Percentiles rank a stretch among this genome's conserved stretches.
phyloP scores from a whole-genome alignment of 2,797 vertebrate species.

The Coccyzus lansbergi region DNA sequence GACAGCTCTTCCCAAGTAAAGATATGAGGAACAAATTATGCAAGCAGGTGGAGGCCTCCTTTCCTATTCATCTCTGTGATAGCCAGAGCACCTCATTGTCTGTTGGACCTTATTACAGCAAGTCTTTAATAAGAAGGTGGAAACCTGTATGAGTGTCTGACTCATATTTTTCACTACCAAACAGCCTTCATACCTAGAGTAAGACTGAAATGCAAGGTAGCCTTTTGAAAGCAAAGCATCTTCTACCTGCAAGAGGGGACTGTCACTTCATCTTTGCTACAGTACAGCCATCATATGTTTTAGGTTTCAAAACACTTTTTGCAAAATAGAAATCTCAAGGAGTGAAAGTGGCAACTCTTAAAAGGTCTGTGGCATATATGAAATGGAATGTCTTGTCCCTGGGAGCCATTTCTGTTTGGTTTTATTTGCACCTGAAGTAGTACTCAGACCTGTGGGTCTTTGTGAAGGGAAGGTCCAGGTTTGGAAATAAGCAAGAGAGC shows the following conservation, averaged over 20 bases:
- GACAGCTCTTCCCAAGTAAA: neutral
- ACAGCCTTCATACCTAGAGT: neutral
- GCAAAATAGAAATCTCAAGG: neutral
- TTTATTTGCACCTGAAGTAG: neutral
- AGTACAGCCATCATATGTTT: rapidly evolving
- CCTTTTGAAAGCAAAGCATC: neutral
- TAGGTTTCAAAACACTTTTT: neutral
- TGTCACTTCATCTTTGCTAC: neutral
- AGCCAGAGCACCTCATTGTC: neutral
- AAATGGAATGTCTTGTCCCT: neutral
- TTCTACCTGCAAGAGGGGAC: neutral
- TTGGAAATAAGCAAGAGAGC: neutral
- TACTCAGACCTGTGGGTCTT: neutral
- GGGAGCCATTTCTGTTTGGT: neutral
- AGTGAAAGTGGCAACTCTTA: neutral
- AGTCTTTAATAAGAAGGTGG: neutral
- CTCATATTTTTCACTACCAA: neutral
- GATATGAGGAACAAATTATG: neutral
- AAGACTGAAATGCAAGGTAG: neutral
- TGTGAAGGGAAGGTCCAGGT: neutral
- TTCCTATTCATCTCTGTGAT: neutral
- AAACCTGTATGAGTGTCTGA: neutral
- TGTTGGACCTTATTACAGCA: neutral
- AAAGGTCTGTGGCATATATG: neutral
- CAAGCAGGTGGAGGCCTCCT: neutral